A percentile compares a stretch with the other conserved stretches of the same genome.
phyloP scores from a whole-genome alignment of 1,140 invertebrate genomes.

The Pseudomyrmex concolor region DNA sequence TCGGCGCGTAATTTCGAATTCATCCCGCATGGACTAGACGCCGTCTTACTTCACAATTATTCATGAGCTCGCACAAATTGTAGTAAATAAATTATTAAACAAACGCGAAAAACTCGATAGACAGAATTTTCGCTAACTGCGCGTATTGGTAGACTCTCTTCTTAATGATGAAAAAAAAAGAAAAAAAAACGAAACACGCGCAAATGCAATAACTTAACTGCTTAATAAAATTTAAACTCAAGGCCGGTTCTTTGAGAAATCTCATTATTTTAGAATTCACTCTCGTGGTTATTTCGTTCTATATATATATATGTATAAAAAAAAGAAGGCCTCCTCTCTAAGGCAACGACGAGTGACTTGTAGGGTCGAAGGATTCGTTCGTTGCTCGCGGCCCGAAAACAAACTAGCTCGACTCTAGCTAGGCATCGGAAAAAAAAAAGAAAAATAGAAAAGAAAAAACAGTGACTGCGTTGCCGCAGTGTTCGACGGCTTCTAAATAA shows the following conservation, averaged over 20 bases:
- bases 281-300: background rate
- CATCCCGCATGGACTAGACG: background rate
- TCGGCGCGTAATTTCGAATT: background rate
- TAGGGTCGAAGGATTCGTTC: background rate
- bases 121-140: background rate
- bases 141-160: too few relatives aligned
- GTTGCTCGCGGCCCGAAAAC: conserved; percentile 4
- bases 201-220: too few relatives aligned
- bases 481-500: background rate
- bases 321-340: conserved; percentile 36
- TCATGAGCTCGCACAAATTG: conserved; percentile 12
- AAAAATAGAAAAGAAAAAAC: background rate
- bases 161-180: background rate
- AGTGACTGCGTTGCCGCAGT: background rate
- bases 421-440: background rate
- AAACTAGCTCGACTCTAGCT: conserved; percentile 14
- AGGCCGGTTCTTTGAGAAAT: background rate
- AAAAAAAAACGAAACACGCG: background rate
- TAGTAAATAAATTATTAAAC: conserved; percentile 50
- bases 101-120: background rate
- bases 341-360: conserved; percentile 37
- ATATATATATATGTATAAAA: background rate
- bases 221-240: background rate
- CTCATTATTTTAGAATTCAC: background rate
- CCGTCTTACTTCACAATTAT: background rate